Evolutionary conservation across 2,888 invertebrate genomes (phyloP), one percentile per base, ranked within the genome.

Genomic region (Melanostoma mellinum): DNA sequence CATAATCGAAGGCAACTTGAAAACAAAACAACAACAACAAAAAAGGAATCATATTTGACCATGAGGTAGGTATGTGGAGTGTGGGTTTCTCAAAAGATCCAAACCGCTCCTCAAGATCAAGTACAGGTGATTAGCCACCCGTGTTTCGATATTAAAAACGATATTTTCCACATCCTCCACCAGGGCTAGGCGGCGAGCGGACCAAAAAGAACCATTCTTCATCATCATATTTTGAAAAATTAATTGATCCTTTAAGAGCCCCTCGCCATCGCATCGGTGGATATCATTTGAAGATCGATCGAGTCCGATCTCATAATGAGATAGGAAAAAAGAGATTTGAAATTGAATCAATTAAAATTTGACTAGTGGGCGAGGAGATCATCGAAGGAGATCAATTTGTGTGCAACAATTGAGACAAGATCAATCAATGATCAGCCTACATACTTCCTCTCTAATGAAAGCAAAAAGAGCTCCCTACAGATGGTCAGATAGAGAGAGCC

Each of bases 191-290:
- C 36, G 20, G 10, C 44, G 55, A 42, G 35, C 38, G 38, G 3
- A 2, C 20, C 40, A 38, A 42, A 42, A 30, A 35, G 50, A 40
- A 33, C 33, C 60, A 82, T 82, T 82, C 52, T 68, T 82, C 78
- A 78, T 68, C 77, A 55, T 68, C 75, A 81, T 56, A 38, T 69
- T 67, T 63, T 56, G 56, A 77, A 72, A 56, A 56, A 77, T 69
- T 82, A 82, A 82, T 82, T 82, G 77, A 82, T 82, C 82, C 82
- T 82, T 82, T 78, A 73, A 82, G 72, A 56, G 67, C 73, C 30
- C 10, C 48, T 46, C 33, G 30, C 58, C 44, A 6, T 53, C 10
- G 4, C 36, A 68, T 56, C 50, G 33, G 4, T 44, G 6, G 4
- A 48, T 50, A 61, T 71, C 60, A 60, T 20, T 71, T 20, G n/a